phyloP scores from a whole-genome alignment of 2,113 vertebrate genomes.

The Danionella cerebrum region DNA sequence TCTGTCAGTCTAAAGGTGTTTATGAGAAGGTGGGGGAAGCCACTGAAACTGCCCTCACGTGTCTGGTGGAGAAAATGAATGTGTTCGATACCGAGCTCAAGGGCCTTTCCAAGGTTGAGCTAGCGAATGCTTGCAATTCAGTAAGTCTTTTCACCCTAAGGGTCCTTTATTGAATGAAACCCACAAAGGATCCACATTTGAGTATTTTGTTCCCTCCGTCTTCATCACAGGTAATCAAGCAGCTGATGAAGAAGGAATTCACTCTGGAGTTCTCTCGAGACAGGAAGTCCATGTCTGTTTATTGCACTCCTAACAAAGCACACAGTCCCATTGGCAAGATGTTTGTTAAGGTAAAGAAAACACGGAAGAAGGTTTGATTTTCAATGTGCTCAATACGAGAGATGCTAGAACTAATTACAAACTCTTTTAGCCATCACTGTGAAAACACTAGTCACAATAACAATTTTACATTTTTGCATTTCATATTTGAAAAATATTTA shows the following conservation, averaged over 20 bases:
- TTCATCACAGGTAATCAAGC: slow-evolving; percentile 78
- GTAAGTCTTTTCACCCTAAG: slow-evolving; percentile 56
- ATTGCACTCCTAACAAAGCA: slow-evolving; percentile 90
- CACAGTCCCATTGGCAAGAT: slow-evolving; percentile 87
- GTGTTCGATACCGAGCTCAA: slow-evolving; percentile 80
- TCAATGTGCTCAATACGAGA: no score
- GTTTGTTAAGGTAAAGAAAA: slow-evolving; percentile 87
- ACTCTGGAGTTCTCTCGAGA: slow-evolving; percentile 90
- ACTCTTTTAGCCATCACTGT: no score
- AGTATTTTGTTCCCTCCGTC: background rate
- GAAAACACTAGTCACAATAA: no score
- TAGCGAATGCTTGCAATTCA: slow-evolving; percentile 82
- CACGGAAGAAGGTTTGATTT: no score
- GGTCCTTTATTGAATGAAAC: background rate
- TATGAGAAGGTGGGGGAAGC: slow-evolving; percentile 91
- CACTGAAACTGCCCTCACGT: slow-evolving; percentile 82
- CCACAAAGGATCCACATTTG: no score
- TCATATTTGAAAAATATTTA: no score
- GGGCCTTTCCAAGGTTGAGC: slow-evolving; percentile 76
- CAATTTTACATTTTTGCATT: no score
- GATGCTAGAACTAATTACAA: no score
- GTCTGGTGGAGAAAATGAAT: slow-evolving; percentile 93
- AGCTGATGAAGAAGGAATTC: slow-evolving; percentile 90
- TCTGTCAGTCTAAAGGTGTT: slow-evolving; percentile 72
- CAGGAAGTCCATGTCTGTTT: slow-evolving; percentile 97